phyloP scores from a whole-genome alignment of 2,113 vertebrate genomes.

The Ammospiza nelsoni region DNA sequence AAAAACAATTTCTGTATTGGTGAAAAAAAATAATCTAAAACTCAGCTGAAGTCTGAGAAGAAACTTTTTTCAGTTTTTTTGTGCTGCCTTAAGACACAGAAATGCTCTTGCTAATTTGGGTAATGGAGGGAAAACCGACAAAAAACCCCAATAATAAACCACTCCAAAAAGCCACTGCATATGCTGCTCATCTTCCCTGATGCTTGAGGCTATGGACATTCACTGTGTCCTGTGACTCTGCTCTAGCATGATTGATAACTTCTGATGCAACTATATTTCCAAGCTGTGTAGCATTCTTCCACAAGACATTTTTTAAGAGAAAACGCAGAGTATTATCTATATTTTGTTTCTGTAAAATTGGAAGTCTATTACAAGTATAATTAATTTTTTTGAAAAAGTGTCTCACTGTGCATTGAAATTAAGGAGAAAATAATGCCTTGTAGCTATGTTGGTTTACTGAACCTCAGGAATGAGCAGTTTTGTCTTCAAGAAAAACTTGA shows the following conservation, averaged over 20 bases:
- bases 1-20: background rate
- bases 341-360: background rate
- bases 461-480: background rate
- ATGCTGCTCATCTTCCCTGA: background rate
- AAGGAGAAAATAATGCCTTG: background rate
- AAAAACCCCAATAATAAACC: accelerated
- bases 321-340: background rate
- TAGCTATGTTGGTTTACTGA: background rate
- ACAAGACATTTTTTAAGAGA: background rate
- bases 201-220: background rate
- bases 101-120: background rate
- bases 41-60: background rate
- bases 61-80: background rate
- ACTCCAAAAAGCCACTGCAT: background rate
- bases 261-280: background rate
- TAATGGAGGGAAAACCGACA: background rate
- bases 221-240: background rate
- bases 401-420: background rate
- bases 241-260: accelerated
- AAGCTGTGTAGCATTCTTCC: background rate
- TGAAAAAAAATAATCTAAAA: background rate
- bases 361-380: background rate
- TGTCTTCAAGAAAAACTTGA: background rate
- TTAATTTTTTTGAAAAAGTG: background rate
- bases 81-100: background rate